These are phyloP conservation scores for Mizuhopecten yessoensis DNA, from an alignment of 1,140 invertebrate species.

Conservation along the genomic window DNA sequence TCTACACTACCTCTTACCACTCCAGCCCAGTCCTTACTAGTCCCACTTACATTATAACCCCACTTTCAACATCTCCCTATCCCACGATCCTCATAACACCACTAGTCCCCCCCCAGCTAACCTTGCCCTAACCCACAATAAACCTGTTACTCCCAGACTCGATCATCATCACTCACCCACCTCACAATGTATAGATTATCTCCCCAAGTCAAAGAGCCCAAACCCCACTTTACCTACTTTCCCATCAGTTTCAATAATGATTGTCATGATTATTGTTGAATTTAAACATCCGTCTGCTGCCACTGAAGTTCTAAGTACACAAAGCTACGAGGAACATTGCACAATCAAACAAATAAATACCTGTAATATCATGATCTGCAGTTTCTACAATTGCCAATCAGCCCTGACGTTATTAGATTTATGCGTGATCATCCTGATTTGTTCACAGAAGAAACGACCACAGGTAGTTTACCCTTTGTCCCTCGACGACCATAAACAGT, in stretches of 20 bases:
- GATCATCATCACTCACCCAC: no score
- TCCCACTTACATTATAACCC: not conserved
- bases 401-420: not conserved
- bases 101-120: not conserved
- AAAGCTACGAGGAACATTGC: not conserved
- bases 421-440: constrained; percentile 31
- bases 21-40: not conserved
- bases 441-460: constrained; percentile 2
- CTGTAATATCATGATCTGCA: not conserved
- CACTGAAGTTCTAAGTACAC: not conserved
- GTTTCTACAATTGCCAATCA: constrained; percentile 18
- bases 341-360: constrained; percentile 5
- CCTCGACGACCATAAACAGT: not conserved
- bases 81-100: no score
- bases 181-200: no score
- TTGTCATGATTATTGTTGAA: not conserved
- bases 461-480: not conserved
- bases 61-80: no score
- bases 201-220: not conserved
- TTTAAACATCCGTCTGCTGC: no score
- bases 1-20: not conserved
- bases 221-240: not conserved
- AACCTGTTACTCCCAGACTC: not conserved
- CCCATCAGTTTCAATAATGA: not conserved
- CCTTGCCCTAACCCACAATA: not conserved